A percentile compares a stretch with the other conserved stretches of the same genome.
Evolutionary conservation across 2,888 invertebrate species (phyloP).

Genomic region (Acanthosepion lycidas): DNA sequence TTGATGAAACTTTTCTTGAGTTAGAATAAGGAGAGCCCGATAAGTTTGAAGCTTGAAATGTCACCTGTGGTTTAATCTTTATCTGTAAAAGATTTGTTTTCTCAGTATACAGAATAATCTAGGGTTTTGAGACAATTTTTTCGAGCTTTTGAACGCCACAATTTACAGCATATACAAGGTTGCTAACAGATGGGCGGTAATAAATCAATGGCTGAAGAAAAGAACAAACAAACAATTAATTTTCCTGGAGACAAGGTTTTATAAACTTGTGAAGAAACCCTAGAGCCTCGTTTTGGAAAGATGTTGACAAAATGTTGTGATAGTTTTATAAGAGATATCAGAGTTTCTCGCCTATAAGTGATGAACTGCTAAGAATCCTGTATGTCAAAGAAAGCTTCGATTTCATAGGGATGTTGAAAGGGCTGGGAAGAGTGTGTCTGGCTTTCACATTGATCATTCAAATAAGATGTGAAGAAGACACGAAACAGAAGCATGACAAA

Average conservation of each 20-base stretch:
- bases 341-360: background rate
- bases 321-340: background rate
- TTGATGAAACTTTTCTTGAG: no score
- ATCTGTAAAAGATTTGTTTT: no score
- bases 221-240: background rate
- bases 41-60: no score
- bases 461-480: conserved; percentile 21
- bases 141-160: background rate
- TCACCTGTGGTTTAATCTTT: no score
- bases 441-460: background rate
- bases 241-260: background rate
- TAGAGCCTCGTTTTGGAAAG: background rate
- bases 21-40: no score
- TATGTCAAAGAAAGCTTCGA: background rate
- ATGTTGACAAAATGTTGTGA: background rate
- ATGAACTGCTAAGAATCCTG: background rate
- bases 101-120: no score
- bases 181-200: background rate
- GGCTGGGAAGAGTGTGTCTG: background rate
- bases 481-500: background rate
- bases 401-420: background rate
- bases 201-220: background rate
- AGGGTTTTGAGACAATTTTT: background rate
- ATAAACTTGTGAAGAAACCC: background rate
- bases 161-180: background rate